phyloP scores from a whole-genome alignment of 2,113 vertebrate species.

The Amphiprion percula region DNA sequence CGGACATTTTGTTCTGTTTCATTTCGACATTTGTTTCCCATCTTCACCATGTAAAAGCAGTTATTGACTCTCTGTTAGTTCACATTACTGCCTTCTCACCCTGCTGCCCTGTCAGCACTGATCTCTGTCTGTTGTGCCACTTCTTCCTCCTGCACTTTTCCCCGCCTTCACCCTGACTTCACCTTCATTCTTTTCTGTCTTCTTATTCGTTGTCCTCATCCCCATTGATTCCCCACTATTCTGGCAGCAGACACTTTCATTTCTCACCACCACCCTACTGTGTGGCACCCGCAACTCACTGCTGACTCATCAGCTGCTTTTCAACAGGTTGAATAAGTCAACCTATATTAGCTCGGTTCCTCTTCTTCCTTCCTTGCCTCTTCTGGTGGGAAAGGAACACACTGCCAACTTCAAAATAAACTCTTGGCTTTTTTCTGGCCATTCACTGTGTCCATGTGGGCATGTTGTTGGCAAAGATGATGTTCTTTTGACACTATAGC shows the following conservation, averaged over 20 bases:
- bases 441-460: constrained; percentile 4
- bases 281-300: constrained; percentile 33
- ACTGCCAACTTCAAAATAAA: constrained; percentile 63
- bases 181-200: constrained; percentile 41
- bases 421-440: constrained; percentile 25
- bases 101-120: constrained; percentile 16
- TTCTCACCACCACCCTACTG: constrained; percentile 42
- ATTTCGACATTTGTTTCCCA: constrained; percentile 42
- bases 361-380: constrained; percentile 63
- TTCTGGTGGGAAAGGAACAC: constrained; percentile 50
- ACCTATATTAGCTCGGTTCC: constrained; percentile 56
- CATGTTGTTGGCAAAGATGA: constrained; percentile 2
- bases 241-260: constrained; percentile 49
- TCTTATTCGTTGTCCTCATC: constrained; percentile 23
- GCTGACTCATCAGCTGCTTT: constrained; percentile 64
- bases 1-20: constrained; percentile 13
- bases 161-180: constrained; percentile 46
- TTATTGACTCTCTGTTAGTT: constrained; percentile 40
- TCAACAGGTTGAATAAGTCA: constrained; percentile 11
- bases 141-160: background rate
- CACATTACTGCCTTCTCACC: constrained; percentile 24
- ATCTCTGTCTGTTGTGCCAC: constrained; percentile 38
- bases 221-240: constrained; percentile 37
- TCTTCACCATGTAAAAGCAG: constrained; percentile 30
- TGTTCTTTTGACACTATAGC: constrained; percentile 19